These are phyloP conservation scores for Cydia amplana DNA, from an alignment of 1,140 invertebrate genomes.

Conservation along the genomic window DNA sequence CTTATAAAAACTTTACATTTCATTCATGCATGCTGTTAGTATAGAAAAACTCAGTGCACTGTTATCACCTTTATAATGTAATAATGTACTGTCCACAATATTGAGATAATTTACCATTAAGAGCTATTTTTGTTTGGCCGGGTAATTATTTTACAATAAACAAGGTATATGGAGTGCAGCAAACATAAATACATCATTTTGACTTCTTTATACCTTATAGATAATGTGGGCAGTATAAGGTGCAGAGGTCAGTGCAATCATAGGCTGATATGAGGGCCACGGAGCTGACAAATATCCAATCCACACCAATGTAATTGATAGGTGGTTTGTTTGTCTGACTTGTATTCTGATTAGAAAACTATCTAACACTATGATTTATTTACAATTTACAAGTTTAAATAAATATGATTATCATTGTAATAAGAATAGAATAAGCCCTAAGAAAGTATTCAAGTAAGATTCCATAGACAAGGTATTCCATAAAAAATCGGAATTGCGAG, in stretches of 20 bases:
- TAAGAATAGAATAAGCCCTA: background rate
- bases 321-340: conserved; percentile 36
- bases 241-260: conserved; percentile 73
- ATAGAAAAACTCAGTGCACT: conserved; percentile 1
- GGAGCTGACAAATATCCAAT: conserved; percentile 62
- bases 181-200: conserved; percentile 59
- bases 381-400: background rate
- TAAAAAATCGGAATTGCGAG: too few species aligned
- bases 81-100: conserved; percentile 3
- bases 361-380: background rate
- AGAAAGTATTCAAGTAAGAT: background rate
- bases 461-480: too few species aligned
- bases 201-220: conserved; percentile 66
- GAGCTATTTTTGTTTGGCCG: conserved; percentile 1
- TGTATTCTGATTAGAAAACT: conserved; percentile 20
- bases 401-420: background rate
- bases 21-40: background rate
- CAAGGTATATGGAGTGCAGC: conserved; percentile 45
- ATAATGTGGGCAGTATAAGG: conserved; percentile 59
- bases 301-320: conserved; percentile 56
- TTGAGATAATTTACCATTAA: background rate
- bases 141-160: conserved; percentile 7
- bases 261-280: conserved; percentile 61
- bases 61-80: conserved; percentile 12
- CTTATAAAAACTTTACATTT: background rate